Evolutionary conservation across 2,113 vertebrate genomes (phyloP), one percentile per base, ranked within the genome.

Genomic region (Sphaerodactylus townsendi): DNA sequence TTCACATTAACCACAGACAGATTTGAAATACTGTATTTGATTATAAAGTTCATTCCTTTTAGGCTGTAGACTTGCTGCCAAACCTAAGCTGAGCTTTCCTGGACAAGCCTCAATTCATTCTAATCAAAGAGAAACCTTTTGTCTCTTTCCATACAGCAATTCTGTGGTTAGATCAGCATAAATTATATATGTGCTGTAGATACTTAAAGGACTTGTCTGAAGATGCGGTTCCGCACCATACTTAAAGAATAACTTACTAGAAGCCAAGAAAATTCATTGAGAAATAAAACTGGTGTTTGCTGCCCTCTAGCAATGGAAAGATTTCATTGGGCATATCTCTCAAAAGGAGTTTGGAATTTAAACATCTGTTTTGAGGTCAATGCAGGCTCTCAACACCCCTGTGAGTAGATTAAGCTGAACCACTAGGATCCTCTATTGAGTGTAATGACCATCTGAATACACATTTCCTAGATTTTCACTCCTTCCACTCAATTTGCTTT

Each of bases 181-280:
- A 94, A 95, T 95, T 93, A 89, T 88, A 91, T 41, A 86, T 89
- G 70, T 87, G 90, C 86, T 95, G 90, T 44, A 83, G 87, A 93
- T 87, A 95, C 93, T 95, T 96, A 95, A 95, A 96, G 96, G 95
- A 77, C 87, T 89, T 93, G 95, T 90, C 93, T 86, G 85, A 87
- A 95, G 88, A 94, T 86, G 76, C 92, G 90, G 92, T 89, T 92
- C 87, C 87, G 91, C 94, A 85, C 85, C 90, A 90, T 80, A 83
- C 89, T 53, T 78, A 91, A 84, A 89, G 87, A 83, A 86, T 87
- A 90, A 84, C 84, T 46, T 44, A 78, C 77, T 46, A 48, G 1
- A 53, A 88, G 76, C 86, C 88, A 89, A 85, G 85, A 90, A 83
- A 92, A 81, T 0, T 0, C 46, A 44, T 50, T 53, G 35, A 53